Evolutionary conservation across 2,797 vertebrate genomes (phyloP), one percentile per base, ranked within the genome.

Genomic region (Eulemur coronatus): DNA sequence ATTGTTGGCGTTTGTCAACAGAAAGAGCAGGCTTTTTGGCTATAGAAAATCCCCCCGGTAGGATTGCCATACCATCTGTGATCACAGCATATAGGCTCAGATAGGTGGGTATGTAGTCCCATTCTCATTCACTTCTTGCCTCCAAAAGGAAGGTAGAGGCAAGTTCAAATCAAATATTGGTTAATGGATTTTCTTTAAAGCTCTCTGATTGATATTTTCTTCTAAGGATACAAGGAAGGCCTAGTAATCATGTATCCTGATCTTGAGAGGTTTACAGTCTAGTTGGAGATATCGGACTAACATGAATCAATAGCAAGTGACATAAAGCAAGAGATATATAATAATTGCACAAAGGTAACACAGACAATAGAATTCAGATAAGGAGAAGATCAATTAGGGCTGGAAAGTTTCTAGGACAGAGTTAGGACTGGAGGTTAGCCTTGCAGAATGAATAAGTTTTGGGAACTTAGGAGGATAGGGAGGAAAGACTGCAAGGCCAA

Each of bases 31-130:
- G 80, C 67, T 96, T 97, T 95, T 96, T 94, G 97, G 97, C 97
- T 94, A 92, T 88, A 95, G 95, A 76, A 88, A 89, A 91, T 90
- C 67, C 84, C 82, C 70, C 76, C 93, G 76, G 96, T 96, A 95
- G 97, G 90, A 78, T 84, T 96, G 84, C 95, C 55, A 50, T 63
- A 69, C 97, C 97, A 97, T 98, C 97, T 97, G 96, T 97, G 95
- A 94, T 85, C 76, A 80, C 76, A 96, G 94, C 84, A 85, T 96
- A 98, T 95, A 96, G 91, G 76, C 95, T 96, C 61, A 73, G 46
- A 52, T 86, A 43, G 82, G 57, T 84, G 87, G 59, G 59, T 75
- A 50, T 73, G 73, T n/a, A 35, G 30, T 67, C 57, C 86, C 50
- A 28, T 75, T 82, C 30, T 95, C 72, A 82, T 61, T n/a, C 26